Percentiles rank a stretch among this genome's conserved stretches.
Conservation (phyloP, 2,888 invertebrate genomes). For the Leptinotarsa rubiginosa region DNA sequence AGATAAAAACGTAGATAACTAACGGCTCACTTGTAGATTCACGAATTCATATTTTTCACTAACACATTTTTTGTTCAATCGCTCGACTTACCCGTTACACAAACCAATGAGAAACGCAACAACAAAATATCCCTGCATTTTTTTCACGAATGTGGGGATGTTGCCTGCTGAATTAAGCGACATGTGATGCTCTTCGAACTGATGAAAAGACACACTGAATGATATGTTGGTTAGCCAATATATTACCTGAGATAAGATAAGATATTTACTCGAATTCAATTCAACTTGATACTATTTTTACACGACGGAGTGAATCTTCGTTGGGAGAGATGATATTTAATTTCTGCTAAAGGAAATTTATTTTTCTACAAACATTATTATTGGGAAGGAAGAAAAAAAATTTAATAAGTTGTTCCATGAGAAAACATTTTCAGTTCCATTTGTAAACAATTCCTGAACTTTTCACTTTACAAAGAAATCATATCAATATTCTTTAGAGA, state of each 20-base stretch:
- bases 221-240: constrained; percentile 26
- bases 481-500: no score
- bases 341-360: neutral
- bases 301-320: constrained; percentile 2
- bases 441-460: no score
- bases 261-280: constrained; percentile 31
- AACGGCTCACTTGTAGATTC: neutral
- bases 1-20: neutral
- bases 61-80: neutral
- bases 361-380: no score
- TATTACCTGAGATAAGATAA: constrained; percentile 42
- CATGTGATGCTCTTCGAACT: constrained; percentile 15
- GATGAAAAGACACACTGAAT: constrained; percentile 28
- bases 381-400: no score
- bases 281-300: constrained; percentile 15
- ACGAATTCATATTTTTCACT: neutral
- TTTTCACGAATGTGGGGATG: neutral
- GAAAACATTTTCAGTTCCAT: no score
- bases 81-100: constrained; percentile 22
- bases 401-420: no score
- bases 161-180: neutral
- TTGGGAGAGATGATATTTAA: neutral
- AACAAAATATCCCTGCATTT: constrained; percentile 9
- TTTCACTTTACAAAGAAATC: no score
- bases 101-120: constrained; percentile 9